Evolutionary conservation across 2,797 vertebrate genomes (phyloP).

Genomic region (Hephaestus fuliginosus): DNA sequence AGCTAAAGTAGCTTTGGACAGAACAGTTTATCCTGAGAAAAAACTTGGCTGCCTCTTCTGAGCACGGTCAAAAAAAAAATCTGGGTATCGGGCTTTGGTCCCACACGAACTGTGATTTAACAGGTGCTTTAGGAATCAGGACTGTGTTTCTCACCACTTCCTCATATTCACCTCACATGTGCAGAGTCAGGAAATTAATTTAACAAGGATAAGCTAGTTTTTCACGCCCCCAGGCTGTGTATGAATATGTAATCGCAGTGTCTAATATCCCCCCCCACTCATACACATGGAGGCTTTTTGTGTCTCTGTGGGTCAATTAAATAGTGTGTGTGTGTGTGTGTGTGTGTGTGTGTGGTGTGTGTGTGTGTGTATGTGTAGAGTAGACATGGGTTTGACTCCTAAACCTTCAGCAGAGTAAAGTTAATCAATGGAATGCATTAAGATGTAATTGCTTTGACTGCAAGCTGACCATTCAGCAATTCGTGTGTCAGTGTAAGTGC

Average conservation of each 20-base stretch:
- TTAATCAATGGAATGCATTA: constrained; percentile 66
- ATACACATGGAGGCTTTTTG: constrained; percentile 34
- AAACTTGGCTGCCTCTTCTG: constrained; percentile 56
- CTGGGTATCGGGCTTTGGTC: constrained; percentile 44
- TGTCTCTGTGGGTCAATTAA: constrained; percentile 59
- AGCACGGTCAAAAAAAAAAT: constrained; percentile 45
- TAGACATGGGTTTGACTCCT: constrained; percentile 21
- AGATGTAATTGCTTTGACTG: constrained; percentile 38
- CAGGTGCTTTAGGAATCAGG: constrained; percentile 75
- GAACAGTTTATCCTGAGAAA: constrained; percentile 68
- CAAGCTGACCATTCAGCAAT: constrained; percentile 48
- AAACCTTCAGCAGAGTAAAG: constrained; percentile 53
- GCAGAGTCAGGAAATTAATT: constrained; percentile 76
- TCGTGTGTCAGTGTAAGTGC: constrained; percentile 32
- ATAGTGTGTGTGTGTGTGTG: constrained; percentile 7
- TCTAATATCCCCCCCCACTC: constrained; percentile 46
- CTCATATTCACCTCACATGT: constrained; percentile 56
- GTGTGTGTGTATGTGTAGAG: background rate
- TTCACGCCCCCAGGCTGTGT: constrained; percentile 61
- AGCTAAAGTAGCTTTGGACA: constrained; percentile 42
- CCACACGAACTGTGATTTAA: constrained; percentile 58
- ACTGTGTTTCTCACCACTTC: constrained; percentile 54
- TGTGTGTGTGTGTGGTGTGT: constrained; percentile 3
- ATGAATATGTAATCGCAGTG: constrained; percentile 53
- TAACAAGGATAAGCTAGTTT: constrained; percentile 70